Conservation (phyloP, 2,888 invertebrate genomes). For the Eupithecia pulchellata region DNA sequence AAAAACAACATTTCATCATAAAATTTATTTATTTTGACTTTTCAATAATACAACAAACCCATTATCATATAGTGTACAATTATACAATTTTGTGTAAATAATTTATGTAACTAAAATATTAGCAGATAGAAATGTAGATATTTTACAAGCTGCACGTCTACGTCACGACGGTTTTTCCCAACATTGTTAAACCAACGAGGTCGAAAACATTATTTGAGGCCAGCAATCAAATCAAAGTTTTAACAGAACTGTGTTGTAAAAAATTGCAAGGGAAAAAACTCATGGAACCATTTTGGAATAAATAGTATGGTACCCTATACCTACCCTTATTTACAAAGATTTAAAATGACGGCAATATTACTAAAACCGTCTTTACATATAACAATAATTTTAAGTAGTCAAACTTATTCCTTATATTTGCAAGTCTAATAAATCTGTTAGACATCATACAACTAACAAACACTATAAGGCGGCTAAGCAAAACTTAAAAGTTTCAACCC, state of each 20-base stretch:
- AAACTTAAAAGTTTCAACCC: neutral
- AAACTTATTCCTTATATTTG: neutral
- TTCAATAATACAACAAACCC: conserved; percentile 66
- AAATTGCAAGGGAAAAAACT: neutral
- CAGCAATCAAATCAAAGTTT: neutral
- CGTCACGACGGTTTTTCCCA: neutral
- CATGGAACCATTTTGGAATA: neutral
- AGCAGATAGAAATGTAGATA: neutral
- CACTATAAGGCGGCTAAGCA: neutral
- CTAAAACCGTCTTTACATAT: neutral
- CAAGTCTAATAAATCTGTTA: neutral
- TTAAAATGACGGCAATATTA: conserved; percentile 3
- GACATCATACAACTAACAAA: neutral
- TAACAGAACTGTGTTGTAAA: neutral
- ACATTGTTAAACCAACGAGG: neutral
- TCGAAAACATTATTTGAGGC: neutral
- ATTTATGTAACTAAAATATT: conserved; percentile 18
- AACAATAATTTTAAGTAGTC: conserved; percentile 12
- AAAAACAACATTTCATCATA: conserved; percentile 32
- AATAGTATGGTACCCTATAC: conserved; percentile 5
- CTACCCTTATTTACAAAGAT: conserved; percentile 7
- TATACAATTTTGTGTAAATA: conserved; percentile 72
- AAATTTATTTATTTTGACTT: conserved; percentile 70
- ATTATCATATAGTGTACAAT: conserved; percentile 55
- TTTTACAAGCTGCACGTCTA: neutral